Base-by-base conservation (phyloP, 2,113 vertebrate genomes). In the Oryzias javanicus region DNA sequence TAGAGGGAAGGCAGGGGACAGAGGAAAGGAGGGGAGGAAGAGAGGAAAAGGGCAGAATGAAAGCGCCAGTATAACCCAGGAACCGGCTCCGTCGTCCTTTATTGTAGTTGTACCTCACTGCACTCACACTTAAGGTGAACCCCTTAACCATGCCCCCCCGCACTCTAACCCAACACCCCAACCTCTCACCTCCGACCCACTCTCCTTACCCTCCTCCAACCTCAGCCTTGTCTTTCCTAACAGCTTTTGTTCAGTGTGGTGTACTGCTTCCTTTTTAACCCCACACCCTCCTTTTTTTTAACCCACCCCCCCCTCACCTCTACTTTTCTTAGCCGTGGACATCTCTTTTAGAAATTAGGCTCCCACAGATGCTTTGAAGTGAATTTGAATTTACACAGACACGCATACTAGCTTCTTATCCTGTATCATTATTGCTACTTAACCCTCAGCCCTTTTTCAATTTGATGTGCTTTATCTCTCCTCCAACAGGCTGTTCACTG, bases 121-220 rank as follows among this genome's bases (percentile, higher is more conserved):
- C 72, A 50, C 88, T 92, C 89, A 86, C 88, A 82, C 83, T 75
- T 67, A 67, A 76, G 88, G 86, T 64, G 64, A 89, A 85, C 88
- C 86, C 79, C 74, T 49, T 56, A 64, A 70, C 74, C 46, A 15
- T 48, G 41, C 35, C 18, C 50, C 49, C 41, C 29, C 40, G 19
- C 58, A 64, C 74, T 18, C 64, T 65, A 61, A 60, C 64, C 78
- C 49, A 60, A 65, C 64, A 70, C 71, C 70, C 60, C 78, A 80
- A 76, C 74, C 76, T 70, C 72, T 82, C 84, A 79, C 83, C 82
- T 76, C 73, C 69, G 64, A 78, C 80, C 86, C 74, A 82, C 70
- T 80, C 80, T 51, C 49, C 49, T 73, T 66, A 68, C 61, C 72
- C 83, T 79, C 67, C 80, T 72, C 64, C 81, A 52, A 66, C 67